A percentile compares a stretch with the other conserved stretches of the same genome.
Conservation (phyloP, 2,797 vertebrate species). For the Ciconia nigra region DNA sequence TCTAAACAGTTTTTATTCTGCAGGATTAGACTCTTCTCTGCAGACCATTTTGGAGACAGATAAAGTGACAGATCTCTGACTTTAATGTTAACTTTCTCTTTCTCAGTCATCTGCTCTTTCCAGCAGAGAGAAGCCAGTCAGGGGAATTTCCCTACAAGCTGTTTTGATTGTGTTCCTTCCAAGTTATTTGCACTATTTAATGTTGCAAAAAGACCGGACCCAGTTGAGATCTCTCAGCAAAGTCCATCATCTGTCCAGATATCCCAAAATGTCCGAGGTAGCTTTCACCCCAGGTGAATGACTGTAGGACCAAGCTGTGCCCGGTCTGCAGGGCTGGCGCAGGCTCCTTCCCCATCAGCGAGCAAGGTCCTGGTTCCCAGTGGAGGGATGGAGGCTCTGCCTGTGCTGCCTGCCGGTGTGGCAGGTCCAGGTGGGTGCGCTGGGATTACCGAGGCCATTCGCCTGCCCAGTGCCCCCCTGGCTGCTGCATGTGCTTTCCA, state of each 20-base stretch:
- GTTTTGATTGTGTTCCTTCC: background rate
- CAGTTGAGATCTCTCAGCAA: background rate
- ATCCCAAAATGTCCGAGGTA: fast-evolving
- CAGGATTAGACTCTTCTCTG: background rate
- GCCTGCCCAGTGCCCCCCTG: no score
- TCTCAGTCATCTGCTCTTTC: background rate
- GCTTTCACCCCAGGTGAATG: background rate
- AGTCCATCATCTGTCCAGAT: background rate
- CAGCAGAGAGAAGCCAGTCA: background rate
- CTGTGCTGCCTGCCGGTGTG: background rate
- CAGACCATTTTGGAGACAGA: background rate
- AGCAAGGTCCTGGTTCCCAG: background rate
- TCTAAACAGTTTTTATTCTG: background rate
- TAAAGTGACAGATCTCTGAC: background rate
- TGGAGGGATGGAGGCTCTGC: background rate
- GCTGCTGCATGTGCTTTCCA: background rate
- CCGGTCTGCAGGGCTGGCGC: background rate
- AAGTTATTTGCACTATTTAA: background rate
- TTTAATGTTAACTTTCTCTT: background rate
- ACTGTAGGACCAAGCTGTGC: background rate
- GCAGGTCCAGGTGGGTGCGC: background rate
- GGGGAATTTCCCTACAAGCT: background rate
- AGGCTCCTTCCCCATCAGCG: background rate
- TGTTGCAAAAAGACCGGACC: background rate
- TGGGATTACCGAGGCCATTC: background rate